These are phyloP conservation scores for Pollicipes pollicipes DNA, from an alignment of 1,140 invertebrate genomes.

Conservation along the genomic window DNA sequence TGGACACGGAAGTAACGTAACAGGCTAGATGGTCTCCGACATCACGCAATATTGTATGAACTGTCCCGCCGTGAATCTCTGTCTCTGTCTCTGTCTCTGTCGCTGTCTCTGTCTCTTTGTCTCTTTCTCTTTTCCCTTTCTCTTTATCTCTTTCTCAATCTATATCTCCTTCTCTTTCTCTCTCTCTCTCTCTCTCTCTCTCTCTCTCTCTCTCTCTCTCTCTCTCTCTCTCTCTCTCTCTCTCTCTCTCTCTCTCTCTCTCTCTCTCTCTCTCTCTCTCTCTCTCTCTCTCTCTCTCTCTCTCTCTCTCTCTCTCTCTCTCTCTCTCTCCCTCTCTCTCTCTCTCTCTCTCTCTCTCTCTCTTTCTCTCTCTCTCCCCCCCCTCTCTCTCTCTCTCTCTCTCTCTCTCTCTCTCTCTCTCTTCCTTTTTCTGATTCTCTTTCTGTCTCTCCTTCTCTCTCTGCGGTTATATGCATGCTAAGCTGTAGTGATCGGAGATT, in stretches of 20 bases:
- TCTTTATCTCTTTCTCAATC: not conserved
- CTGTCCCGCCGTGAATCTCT: not conserved
- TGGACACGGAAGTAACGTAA: too few species aligned
- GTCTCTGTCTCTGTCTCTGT: not conserved
- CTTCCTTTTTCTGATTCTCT: too few species aligned
- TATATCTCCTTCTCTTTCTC: conserved; percentile 3
- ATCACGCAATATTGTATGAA: too few species aligned
- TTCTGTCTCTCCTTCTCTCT: conserved; percentile 13
- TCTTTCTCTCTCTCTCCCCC: too few species aligned
- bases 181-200: not conserved
- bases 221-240: not conserved
- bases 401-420: too few species aligned
- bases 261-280: not conserved
- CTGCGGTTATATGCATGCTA: too few species aligned
- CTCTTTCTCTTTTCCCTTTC: not conserved
- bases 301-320: not conserved
- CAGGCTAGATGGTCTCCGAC: too few species aligned
- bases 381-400: too few species aligned
- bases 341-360: too few species aligned
- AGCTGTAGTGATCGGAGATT: too few species aligned
- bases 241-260: conserved; percentile 2
- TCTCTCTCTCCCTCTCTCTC: not conserved
- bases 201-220: not conserved
- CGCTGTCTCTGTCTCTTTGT: not conserved
- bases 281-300: conserved; percentile 1